Evolutionary conservation across 2,113 vertebrate genomes (phyloP).

Genomic region (Petrocephalus zakoni): DNA sequence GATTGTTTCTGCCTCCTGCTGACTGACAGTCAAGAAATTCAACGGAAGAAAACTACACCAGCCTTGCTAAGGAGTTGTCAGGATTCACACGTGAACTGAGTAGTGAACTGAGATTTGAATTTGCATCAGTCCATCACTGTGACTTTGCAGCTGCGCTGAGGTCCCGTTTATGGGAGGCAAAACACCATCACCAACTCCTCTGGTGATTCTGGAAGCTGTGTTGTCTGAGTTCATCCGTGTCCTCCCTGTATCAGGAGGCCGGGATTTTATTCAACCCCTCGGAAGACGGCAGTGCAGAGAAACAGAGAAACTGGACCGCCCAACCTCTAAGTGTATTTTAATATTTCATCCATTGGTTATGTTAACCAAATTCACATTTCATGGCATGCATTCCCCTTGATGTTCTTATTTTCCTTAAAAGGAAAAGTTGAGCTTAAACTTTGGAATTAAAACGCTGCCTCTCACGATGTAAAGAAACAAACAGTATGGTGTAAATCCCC

Average conservation of each 20-base stretch:
- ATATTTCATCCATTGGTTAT: conserved; percentile 11
- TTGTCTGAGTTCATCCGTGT: background rate
- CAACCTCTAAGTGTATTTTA: background rate
- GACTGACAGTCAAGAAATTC: too few species aligned
- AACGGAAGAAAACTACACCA: background rate
- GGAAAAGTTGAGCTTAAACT: background rate
- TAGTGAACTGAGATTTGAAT: background rate
- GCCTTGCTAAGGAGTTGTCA: background rate
- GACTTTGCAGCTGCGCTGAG: background rate
- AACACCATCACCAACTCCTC: background rate
- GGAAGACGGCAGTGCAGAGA: background rate
- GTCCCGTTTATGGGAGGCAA: background rate
- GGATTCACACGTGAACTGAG: background rate
- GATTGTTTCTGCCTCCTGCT: too few species aligned
- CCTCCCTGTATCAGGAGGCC: too few species aligned
- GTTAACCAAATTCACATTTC: background rate
- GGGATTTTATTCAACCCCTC: background rate
- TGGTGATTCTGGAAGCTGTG: background rate
- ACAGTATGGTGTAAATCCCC: background rate
- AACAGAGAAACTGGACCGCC: background rate
- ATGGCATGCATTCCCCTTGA: background rate
- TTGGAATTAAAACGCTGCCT: background rate
- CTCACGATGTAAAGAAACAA: conserved; percentile 7
- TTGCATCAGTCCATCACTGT: background rate
- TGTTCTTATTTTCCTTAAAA: conserved; percentile 20